Percentiles rank a stretch among this genome's conserved stretches.
Conservation (phyloP, 2,888 invertebrate species). For the Lumbricus terrestris region DNA sequence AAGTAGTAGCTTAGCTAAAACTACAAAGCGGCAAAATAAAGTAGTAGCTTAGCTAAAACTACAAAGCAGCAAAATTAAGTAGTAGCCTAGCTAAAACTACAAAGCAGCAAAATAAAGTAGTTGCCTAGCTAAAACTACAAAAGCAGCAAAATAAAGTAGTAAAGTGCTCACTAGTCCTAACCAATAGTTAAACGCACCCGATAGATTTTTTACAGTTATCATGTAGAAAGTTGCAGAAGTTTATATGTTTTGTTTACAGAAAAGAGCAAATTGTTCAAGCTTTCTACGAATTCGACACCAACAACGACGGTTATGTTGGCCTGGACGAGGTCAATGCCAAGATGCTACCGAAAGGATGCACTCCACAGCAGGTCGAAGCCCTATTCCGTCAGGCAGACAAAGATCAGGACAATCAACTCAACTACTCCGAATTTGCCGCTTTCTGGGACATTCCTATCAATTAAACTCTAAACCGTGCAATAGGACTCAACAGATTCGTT, state of each 20-base stretch:
- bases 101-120: too few relatives aligned
- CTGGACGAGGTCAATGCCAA: slow-evolving; percentile 29
- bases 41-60: too few relatives aligned
- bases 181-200: too few relatives aligned
- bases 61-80: too few relatives aligned
- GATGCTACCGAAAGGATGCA: slow-evolving; percentile 36
- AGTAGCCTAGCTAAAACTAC: too few relatives aligned
- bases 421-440: slow-evolving; percentile 36
- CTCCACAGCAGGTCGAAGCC: slow-evolving; percentile 27
- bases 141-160: too few relatives aligned
- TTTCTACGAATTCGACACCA: slow-evolving; percentile 34
- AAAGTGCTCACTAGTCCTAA: too few relatives aligned
- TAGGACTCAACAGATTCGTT: neutral
- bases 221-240: neutral
- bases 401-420: slow-evolving; percentile 34
- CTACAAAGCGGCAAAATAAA: too few relatives aligned
- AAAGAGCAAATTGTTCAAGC: slow-evolving; percentile 35
- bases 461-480: slow-evolving; percentile 6
- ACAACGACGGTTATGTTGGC: slow-evolving; percentile 35
- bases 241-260: slow-evolving; percentile 27
- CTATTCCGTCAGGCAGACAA: slow-evolving; percentile 35
- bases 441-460: slow-evolving; percentile 39
- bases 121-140: too few relatives aligned
- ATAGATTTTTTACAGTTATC: too few relatives aligned
- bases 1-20: too few relatives aligned